These are phyloP conservation scores for Columba janthina DNA, from an alignment of 2,113 vertebrate genomes.

Conservation along the genomic window DNA sequence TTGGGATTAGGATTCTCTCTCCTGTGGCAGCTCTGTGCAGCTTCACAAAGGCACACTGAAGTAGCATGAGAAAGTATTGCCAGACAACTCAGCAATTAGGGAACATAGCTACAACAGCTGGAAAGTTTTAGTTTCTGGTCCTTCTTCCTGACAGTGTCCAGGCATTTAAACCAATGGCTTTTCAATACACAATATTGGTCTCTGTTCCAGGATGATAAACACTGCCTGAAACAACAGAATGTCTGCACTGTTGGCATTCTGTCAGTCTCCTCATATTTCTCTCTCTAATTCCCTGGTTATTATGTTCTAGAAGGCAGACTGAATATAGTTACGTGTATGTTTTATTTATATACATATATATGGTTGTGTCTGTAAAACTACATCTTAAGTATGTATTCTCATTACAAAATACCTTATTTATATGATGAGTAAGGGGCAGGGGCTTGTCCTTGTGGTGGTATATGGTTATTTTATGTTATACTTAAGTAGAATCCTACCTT, in stretches of 20 bases:
- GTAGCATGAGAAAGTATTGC: not conserved
- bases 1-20: not conserved
- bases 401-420: not conserved
- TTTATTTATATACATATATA: not conserved
- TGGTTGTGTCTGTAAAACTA: not conserved
- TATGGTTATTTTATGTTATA: not conserved
- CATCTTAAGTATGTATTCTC: not conserved
- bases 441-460: not conserved
- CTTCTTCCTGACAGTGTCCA: not conserved
- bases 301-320: not conserved
- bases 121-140: slow-evolving; percentile 11
- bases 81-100: not conserved
- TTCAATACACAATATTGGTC: slow-evolving; percentile 34
- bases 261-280: not conserved
- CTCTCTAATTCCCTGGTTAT: not conserved
- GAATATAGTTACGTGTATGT: not conserved
- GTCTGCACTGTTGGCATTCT: not conserved
- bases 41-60: not conserved
- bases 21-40: not conserved
- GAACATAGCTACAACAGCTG: not conserved
- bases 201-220: slow-evolving; percentile 17
- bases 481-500: not conserved
- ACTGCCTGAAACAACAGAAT: slow-evolving; percentile 13
- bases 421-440: not conserved
- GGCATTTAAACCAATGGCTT: slow-evolving; percentile 10